A percentile compares a stretch with the other conserved stretches of the same genome.
Conservation (phyloP, 1,140 invertebrate genomes). For the Grapholita molesta region DNA sequence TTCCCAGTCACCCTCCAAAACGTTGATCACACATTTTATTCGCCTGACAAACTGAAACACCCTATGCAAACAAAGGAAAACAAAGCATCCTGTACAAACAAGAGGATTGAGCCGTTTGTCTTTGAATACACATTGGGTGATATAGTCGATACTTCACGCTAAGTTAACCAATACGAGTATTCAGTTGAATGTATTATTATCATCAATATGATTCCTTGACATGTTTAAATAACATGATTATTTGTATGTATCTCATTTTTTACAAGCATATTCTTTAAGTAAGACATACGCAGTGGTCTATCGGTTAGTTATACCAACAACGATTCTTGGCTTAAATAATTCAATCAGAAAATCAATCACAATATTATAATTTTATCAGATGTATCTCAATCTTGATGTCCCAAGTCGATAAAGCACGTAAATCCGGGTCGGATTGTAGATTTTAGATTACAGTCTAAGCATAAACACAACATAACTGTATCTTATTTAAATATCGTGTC, state of each 20-base stretch:
- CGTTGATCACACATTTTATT: background rate
- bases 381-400: constrained; percentile 23
- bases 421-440: background rate
- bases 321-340: background rate
- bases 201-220: background rate
- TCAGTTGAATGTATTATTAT: background rate
- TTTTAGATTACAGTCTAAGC: constrained; percentile 18
- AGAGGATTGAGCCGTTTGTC: constrained; percentile 49
- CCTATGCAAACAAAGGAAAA: constrained; percentile 5
- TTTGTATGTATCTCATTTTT: background rate
- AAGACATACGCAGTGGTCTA: too few species aligned
- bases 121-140: constrained; percentile 39
- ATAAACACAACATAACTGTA: constrained; percentile 34
- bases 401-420: constrained; percentile 33
- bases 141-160: constrained; percentile 7
- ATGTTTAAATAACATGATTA: background rate
- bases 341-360: constrained; percentile 1
- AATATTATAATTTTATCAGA: background rate
- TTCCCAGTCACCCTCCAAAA: background rate
- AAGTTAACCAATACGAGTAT: background rate
- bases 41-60: background rate
- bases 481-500: constrained; percentile 1
- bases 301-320: background rate
- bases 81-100: constrained; percentile 13
- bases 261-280: too few species aligned